These are phyloP conservation scores for Phalacrocorax aristotelis DNA, from an alignment of 2,113 vertebrate genomes.

Conservation along the genomic window DNA sequence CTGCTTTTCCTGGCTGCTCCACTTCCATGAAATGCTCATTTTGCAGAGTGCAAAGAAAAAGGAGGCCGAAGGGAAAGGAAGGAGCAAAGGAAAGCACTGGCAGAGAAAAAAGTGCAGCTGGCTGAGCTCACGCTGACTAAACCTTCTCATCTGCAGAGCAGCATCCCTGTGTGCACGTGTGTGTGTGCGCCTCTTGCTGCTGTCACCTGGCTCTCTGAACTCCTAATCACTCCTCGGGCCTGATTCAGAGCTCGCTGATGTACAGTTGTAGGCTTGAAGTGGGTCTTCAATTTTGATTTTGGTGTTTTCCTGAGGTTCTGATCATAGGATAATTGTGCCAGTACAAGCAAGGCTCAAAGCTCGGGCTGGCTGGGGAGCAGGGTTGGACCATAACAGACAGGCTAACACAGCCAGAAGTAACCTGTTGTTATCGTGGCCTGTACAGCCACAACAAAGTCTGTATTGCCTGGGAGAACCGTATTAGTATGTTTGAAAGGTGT, in stretches of 20 bases:
- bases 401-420: neutral
- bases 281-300: neutral
- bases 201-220: neutral
- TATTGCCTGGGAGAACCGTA: neutral
- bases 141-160: neutral
- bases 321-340: no score
- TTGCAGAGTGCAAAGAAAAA: neutral
- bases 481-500: neutral
- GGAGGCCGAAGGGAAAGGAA: neutral
- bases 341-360: neutral
- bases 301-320: neutral
- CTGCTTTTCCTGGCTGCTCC: neutral
- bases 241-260: neutral
- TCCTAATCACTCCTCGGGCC: neutral
- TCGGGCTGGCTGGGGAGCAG: neutral
- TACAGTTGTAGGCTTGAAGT: neutral
- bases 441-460: accelerated
- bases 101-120: neutral
- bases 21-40: neutral
- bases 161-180: accelerated
- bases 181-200: neutral
- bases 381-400: neutral
- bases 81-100: neutral
- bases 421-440: neutral
- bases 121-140: neutral